phyloP scores from a whole-genome alignment of 2,113 vertebrate species.

The Gallinago paraguaiae region DNA sequence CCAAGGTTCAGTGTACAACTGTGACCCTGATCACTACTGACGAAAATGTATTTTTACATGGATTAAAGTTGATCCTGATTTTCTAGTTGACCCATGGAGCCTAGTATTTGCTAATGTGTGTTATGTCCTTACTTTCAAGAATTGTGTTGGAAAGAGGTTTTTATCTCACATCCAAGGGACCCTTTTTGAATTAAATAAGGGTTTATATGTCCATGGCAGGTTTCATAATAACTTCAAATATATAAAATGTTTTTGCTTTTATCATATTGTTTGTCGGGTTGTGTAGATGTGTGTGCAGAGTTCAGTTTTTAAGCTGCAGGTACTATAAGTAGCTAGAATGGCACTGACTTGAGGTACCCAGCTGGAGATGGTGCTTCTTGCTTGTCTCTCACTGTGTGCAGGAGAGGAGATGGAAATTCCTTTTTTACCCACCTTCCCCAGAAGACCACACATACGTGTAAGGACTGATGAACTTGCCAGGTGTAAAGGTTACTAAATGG shows the following conservation, averaged over 20 bases:
- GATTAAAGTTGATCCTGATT: background rate
- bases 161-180: background rate
- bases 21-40: background rate
- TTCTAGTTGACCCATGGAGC: background rate
- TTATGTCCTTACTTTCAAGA: background rate
- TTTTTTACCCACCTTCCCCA: background rate
- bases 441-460: background rate
- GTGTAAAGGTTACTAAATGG: background rate
- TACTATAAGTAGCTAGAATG: background rate
- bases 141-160: background rate
- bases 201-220: background rate
- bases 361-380: background rate
- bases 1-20: background rate
- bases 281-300: rapidly evolving
- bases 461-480: background rate
- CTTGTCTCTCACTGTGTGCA: background rate
- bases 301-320: background rate
- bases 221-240: background rate
- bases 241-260: background rate
- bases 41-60: background rate
- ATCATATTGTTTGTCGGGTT: background rate
- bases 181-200: background rate
- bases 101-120: background rate
- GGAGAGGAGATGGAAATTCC: background rate
- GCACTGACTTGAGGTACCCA: background rate